Conservation (phyloP, 2,113 vertebrate species). For the Mohoua ochrocephala region DNA sequence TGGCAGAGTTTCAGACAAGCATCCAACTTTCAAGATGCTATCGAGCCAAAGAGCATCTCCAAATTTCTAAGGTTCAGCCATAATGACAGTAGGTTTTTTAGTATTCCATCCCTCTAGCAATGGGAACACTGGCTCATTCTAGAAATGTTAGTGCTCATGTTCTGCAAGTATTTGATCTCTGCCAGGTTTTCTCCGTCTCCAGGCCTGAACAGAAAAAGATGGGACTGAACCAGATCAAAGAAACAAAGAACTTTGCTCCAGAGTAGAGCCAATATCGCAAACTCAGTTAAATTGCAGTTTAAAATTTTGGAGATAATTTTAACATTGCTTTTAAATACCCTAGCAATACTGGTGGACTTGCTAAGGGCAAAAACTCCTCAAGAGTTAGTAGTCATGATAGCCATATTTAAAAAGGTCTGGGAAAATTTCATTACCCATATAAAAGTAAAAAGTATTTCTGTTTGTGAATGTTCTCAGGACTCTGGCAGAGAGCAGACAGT, state of each 20-base stretch:
- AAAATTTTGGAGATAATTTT: background rate
- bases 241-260: background rate
- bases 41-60: constrained; percentile 29
- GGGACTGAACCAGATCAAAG: background rate
- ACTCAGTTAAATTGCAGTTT: background rate
- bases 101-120: background rate
- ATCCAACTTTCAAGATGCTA: constrained; percentile 9
- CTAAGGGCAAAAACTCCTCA: background rate
- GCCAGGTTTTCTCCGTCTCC: background rate
- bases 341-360: background rate
- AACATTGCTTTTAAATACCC: background rate
- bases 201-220: background rate
- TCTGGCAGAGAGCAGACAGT: background rate
- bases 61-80: constrained; percentile 20
- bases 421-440: background rate
- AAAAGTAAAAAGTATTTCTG: background rate
- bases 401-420: background rate
- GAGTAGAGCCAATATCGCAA: background rate
- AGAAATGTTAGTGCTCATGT: background rate
- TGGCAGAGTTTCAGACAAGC: constrained; percentile 24
- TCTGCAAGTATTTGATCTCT: background rate
- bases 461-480: background rate
- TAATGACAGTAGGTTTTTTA: constrained; percentile 5
- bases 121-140: background rate
- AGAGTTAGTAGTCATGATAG: background rate